Evolutionary conservation across 2,888 invertebrate species (phyloP), one percentile per base, ranked within the genome.

Genomic region (Sarcophaga subvicina): DNA sequence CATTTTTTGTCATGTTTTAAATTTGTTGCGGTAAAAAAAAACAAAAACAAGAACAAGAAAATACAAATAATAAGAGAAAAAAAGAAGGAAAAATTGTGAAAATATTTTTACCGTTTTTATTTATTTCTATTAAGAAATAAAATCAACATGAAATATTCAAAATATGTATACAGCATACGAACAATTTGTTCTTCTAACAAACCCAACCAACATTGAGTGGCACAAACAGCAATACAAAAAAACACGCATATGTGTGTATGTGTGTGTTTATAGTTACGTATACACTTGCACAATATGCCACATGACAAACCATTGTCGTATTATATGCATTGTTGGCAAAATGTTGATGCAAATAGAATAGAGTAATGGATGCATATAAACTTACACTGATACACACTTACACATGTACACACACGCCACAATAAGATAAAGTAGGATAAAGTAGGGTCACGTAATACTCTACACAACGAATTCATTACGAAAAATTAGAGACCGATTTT

Each of bases 281-380:
- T 22, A 66, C 22, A 59, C 63, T 59, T 47, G 37, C 22, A 73
- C 85, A 83, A 86, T 86, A 86, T 83, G 86, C 75, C 86, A 87
- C 81, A 87, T 87, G 83, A 84, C 87, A 87, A 87, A 72, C 81
- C 83, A 84, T 79, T 87, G 87, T 84, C 83, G 87, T 84, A 84
- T 87, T 83, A 77, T 64, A 71, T 87, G 83, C 83, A 87, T 87
- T 87, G 87, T 84, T 87, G 87, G 83, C 81, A 84, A 87, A 87
- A 87, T 87, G 81, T 81, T 87, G 83, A 79, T 87, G 78, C 83
- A 86, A 81, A 83, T 80, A 72, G 71, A 79, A 80, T 60, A 67
- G 60, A 77, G 78, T 69, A 70, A 80, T 76, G 54, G 71, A 86
- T 37, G 37, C 8, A 37, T 37, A 37, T 37, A 37, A 37, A 37